Evolutionary conservation across 2,888 invertebrate species (phyloP).

Genomic region (Eupeodes latifasciatus): DNA sequence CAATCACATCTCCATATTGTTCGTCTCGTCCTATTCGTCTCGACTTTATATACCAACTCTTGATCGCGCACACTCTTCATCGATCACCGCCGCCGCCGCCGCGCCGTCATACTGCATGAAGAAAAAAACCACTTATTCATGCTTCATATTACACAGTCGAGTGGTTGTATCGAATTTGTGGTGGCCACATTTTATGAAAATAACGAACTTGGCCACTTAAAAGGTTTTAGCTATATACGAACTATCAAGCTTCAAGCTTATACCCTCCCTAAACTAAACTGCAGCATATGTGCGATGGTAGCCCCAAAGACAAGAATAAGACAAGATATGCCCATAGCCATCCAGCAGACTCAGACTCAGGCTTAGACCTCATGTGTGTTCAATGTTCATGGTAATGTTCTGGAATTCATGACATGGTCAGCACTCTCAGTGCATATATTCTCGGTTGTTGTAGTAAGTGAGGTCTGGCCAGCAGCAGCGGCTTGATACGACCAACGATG

Average conservation of each 20-base stretch:
- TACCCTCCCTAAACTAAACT: not conserved
- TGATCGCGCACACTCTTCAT: not conserved
- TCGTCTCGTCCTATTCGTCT: not conserved
- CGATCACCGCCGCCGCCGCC: not conserved
- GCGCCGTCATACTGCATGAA: not conserved
- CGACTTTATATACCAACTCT: not conserved
- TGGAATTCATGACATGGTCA: constrained; percentile 74
- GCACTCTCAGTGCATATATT: constrained; percentile 35
- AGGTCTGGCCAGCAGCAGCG: not conserved
- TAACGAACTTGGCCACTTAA: constrained; percentile 74
- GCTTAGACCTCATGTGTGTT: constrained; percentile 23
- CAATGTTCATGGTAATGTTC: constrained; percentile 66
- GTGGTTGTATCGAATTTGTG: constrained; percentile 70
- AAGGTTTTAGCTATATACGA: constrained; percentile 51
- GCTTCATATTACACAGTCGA: constrained; percentile 76
- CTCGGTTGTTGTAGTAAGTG: not conserved
- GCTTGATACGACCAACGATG: not conserved
- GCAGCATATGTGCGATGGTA: not conserved
- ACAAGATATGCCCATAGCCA: constrained; percentile 23
- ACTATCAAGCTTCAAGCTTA: not conserved
- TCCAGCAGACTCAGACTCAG: constrained; percentile 1
- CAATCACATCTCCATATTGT: constrained; percentile 56
- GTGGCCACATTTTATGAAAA: constrained; percentile 71
- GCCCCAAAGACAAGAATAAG: constrained; percentile 33
- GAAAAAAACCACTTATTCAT: constrained; percentile 67